Evolutionary conservation across 2,888 invertebrate genomes (phyloP), one percentile per base, ranked within the genome.

Genomic region (Lymantria monacha): DNA sequence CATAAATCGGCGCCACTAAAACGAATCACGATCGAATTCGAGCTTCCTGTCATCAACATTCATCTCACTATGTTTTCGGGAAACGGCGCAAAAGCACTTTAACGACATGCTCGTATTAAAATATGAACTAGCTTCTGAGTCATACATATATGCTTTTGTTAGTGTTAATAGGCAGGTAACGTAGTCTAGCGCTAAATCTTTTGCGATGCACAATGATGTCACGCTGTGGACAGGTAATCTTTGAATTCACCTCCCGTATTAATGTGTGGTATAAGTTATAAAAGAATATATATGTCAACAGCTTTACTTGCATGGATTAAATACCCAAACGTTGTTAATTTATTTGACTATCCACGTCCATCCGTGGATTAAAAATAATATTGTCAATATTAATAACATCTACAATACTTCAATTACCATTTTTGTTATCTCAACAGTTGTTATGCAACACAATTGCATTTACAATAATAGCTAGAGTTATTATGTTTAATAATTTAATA

Each of bases 231-330:
- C 69, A 61, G 46, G 57, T 69, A 68, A 59, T 72, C 67, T 83
- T 84, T 73, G 76, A 77, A 85, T 86, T 86, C 84, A 73, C 69
- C 70, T 71, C 69, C 70, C 81, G 83, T 85, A 75, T 63, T 42
- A 51, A 48, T 12, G 44, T 30, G 15, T 59, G 68, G 71, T 58
- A 0, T 43, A 67, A 68, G 51, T n/a, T n/a, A 33, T 14, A 13
- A 41, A 14, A 37, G 36, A 1, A 33, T 33, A n/a, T n/a, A n/a
- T n/a, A n/a, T n/a, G n/a, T n/a, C n/a, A n/a, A n/a, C n/a, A n/a
- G n/a, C n/a, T n/a, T n/a, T n/a, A n/a, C n/a, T n/a, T n/a, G n/a
- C n/a, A n/a, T n/a, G n/a, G n/a, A n/a, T n/a, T n/a, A 37, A 37
- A 9, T 9, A 9, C 7, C 9, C n/a, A n/a, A n/a, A n/a, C n/a